Conservation (phyloP, 2,113 vertebrate species). For the Hipposideros armiger region DNA sequence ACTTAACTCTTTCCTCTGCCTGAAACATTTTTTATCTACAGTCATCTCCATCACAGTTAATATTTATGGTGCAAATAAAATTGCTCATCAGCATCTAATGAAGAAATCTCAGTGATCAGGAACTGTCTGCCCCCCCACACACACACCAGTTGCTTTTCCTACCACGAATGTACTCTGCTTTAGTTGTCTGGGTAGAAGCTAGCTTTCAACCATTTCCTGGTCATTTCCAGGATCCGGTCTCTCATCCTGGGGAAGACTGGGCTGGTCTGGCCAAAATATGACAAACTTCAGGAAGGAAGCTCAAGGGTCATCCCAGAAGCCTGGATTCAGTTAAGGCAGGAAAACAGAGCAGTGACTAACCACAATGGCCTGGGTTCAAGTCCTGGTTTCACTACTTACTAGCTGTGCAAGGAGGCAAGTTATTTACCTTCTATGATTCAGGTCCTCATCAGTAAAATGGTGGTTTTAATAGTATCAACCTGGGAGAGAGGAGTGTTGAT, state of each 20-base stretch:
- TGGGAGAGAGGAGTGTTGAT: neutral
- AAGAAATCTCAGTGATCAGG: neutral
- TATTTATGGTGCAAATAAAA: neutral
- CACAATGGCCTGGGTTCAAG: neutral
- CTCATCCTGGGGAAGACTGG: neutral
- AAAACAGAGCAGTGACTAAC: neutral
- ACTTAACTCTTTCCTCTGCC: neutral
- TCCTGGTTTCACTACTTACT: neutral
- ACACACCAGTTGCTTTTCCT: neutral
- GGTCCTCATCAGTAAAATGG: neutral
- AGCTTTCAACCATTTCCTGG: neutral
- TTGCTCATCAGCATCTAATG: neutral
- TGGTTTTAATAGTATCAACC: neutral
- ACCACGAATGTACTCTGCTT: neutral
- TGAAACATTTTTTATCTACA: neutral
- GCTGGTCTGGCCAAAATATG: neutral
- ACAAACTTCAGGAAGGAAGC: neutral
- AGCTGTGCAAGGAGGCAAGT: neutral
- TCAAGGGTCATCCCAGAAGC: neutral
- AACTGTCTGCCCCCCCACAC: too few species aligned
- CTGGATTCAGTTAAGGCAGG: neutral
- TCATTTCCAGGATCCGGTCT: neutral
- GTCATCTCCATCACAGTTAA: neutral
- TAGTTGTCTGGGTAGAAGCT: neutral
- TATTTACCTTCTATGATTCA: slow-evolving; percentile 21